Evolutionary conservation across 2,113 vertebrate species (phyloP), one percentile per base, ranked within the genome.

Genomic region (Arizona elegans): DNA sequence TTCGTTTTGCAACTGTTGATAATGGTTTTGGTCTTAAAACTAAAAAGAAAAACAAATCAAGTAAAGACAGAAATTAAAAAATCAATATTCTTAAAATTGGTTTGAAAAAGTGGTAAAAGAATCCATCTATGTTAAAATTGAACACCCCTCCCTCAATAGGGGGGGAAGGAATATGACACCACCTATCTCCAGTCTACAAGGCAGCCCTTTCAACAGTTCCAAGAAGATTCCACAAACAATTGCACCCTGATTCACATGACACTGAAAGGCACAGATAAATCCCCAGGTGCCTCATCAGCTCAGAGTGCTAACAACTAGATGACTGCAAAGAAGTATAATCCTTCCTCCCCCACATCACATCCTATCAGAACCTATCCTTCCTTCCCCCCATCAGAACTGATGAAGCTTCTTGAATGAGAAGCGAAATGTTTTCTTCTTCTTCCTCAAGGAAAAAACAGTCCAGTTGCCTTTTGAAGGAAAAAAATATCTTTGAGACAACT

Each of bases 11-110:
- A 95, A 99, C 97, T 47, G 99, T 98, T 3, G 99, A 99, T 92
- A 99, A 97, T 0, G 99, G 99, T 95, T 98, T 98, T 6, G 99
- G 99, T 93, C 98, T 98, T 86, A 98, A 95, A 47, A 99, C 99
- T 99, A 95, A 86, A 96, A 95, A 2, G 5, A 56, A 58, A 58
- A 90, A 56, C 8, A 33, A 43, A 29, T n/a, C 12, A 15, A 75
- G 17, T 1, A 29, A 86, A 86, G 3, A 11, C 8, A 6, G 15
- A 23, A 0, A 86, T 93, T 54, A 96, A 26, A 19, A 2, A 2
- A 33, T 2, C 43, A 5, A 23, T 0, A 21, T 89, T 21, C 15
- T 53, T 23, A 91, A 15, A 26, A 59, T 24, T 26, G 9, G 9
- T 2, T 12, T 3, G 29, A 70, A 70, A 70, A 13, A 70, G 13